Conservation (phyloP, 2,888 invertebrate species). For the Caradrina clavipalpis region DNA sequence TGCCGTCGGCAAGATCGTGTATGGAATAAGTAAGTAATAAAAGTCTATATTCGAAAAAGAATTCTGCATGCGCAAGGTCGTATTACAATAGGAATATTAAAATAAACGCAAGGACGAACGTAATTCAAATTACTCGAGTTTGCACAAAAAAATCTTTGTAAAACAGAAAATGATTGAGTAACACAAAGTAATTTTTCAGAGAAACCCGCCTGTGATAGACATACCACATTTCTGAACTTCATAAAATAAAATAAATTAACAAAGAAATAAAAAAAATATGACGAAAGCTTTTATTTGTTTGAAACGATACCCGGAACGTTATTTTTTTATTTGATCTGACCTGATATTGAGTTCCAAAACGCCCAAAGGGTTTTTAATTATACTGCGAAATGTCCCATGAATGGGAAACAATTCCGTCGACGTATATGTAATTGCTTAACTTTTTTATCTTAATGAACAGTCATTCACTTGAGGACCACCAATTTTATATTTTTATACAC, state of each 20-base stretch:
- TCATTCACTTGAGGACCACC: neutral
- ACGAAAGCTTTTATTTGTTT: neutral
- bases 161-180: too few relatives aligned
- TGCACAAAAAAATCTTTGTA: neutral
- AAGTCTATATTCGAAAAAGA: neutral
- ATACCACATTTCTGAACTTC: neutral
- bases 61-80: too few relatives aligned
- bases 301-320: neutral
- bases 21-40: neutral
- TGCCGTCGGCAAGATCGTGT: neutral
- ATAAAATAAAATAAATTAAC: neutral
- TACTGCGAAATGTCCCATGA: slow-evolving; percentile 8
- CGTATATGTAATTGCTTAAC: too few relatives aligned
- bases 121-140: neutral
- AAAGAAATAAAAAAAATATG: neutral
- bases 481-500: neutral
- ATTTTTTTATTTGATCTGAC: slow-evolving; percentile 18
- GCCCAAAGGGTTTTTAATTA: neutral
- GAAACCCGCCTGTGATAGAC: neutral
- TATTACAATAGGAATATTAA: neutral
- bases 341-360: neutral
- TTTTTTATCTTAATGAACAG: neutral
- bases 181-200: neutral
- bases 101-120: neutral
- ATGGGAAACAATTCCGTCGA: slow-evolving; percentile 4